Evolutionary conservation across 1,140 invertebrate species (phyloP).

Genomic region (Drosophila yakuba): DNA sequence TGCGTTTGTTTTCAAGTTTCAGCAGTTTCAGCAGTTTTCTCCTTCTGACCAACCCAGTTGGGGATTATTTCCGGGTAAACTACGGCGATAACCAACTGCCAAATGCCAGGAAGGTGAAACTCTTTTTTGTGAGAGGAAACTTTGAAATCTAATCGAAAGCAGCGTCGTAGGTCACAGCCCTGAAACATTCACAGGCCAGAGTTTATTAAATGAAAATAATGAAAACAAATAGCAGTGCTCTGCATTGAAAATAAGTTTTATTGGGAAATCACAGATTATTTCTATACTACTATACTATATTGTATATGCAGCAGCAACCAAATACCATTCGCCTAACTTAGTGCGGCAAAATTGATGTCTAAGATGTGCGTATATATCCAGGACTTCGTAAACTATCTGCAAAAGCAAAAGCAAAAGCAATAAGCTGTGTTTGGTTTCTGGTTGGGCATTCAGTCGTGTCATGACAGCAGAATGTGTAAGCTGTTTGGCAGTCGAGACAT

Average conservation of each 20-base stretch:
- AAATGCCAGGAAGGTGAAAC: slow-evolving; percentile 1
- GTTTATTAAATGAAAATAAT: too few relatives aligned
- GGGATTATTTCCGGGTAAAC: slow-evolving; percentile 6
- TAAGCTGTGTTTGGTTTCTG: not conserved
- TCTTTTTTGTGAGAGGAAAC: not conserved
- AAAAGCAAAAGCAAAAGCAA: not conserved
- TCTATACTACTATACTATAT: too few relatives aligned
- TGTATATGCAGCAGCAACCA: too few relatives aligned
- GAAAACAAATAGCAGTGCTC: too few relatives aligned
- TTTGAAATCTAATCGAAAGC: not conserved
- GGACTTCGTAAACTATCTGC: not conserved
- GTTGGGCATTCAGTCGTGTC: not conserved
- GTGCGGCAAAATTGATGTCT: not conserved
- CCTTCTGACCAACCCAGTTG: not conserved
- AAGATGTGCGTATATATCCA: not conserved
- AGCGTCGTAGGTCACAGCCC: not conserved
- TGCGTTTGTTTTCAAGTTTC: too few relatives aligned
- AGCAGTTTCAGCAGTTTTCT: not conserved
- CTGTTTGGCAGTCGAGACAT: not conserved
- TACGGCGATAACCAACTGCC: not conserved
- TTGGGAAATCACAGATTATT: too few relatives aligned
- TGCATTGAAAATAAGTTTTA: too few relatives aligned
- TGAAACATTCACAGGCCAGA: slow-evolving; percentile 13
- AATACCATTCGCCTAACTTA: not conserved
- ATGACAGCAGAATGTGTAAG: not conserved